A percentile compares a stretch with the other conserved stretches of the same genome.
These are phyloP conservation scores for Cliona cf. orientalis DNA, from an alignment of 37 sponge, comb jelly and placozoan species.

Conservation along the genomic window DNA sequence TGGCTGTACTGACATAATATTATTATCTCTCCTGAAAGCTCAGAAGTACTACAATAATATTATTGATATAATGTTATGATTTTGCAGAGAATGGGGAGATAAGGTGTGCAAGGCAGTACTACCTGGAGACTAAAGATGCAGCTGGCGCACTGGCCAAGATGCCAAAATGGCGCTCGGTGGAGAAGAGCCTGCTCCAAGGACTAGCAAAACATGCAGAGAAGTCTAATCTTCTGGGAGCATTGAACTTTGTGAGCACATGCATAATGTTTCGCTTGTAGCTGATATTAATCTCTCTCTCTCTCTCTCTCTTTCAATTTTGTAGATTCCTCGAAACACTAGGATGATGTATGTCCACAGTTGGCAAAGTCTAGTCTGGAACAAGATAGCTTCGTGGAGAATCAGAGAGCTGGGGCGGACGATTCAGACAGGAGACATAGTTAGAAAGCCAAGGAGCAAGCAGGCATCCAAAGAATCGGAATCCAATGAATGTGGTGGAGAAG, in stretches of 20 bases:
- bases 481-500: no score
- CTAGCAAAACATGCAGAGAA: constrained; percentile 47
- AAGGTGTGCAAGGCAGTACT: constrained; percentile 42
- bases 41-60: no score
- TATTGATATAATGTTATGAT: neutral
- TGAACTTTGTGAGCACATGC: constrained; percentile 76
- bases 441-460: no score
- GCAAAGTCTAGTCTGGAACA: constrained; percentile 92
- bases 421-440: constrained; percentile 79
- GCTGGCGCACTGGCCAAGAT: constrained; percentile 41
- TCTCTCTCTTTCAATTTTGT: neutral
- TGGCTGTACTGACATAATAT: no score
- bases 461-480: no score
- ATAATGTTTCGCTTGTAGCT: no score
- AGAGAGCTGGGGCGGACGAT: constrained; percentile 48
- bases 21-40: no score
- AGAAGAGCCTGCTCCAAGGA: constrained; percentile 57
- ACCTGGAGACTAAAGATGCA: constrained; percentile 54
- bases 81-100: constrained; percentile 59
- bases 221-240: constrained; percentile 51
- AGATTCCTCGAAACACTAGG: constrained; percentile 80
- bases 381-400: constrained; percentile 65
- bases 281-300: no score
- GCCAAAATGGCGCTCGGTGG: constrained; percentile 56
- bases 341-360: constrained; percentile 89